Conservation (phyloP, 1,140 invertebrate species). For the Akabosia matsudoensis region DNA sequence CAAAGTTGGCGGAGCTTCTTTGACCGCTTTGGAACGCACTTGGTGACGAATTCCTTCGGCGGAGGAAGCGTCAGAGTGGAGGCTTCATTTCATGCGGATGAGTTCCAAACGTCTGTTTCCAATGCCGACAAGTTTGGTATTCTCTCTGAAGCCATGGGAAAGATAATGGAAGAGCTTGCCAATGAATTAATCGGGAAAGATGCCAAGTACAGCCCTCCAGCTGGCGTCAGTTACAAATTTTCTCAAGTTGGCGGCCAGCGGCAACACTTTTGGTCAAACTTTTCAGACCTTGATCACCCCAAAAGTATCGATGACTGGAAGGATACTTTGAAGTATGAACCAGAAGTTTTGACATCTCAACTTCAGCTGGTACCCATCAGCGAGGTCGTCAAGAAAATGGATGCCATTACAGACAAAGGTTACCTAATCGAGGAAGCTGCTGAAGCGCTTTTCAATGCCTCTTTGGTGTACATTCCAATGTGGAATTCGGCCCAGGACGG, state of each 20-base stretch:
- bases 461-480: conserved; percentile 3
- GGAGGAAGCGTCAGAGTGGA: conserved; percentile 17
- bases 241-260: background rate
- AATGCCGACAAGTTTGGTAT: background rate
- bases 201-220: background rate
- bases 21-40: conserved; percentile 18
- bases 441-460: background rate
- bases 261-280: background rate
- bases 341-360: background rate
- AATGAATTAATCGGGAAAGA: background rate
- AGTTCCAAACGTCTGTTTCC: background rate
- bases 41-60: conserved; percentile 9
- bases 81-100: background rate
- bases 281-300: background rate
- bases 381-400: background rate
- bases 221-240: background rate
- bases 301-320: background rate
- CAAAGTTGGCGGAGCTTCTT: conserved; percentile 10
- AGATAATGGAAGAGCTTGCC: background rate
- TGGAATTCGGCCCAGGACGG: background rate
- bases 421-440: background rate
- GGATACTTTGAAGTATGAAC: background rate
- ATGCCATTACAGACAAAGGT: background rate
- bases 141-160: background rate
- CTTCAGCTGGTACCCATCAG: background rate